Base-by-base conservation (phyloP, 1,140 invertebrate species). In the Drosophila arawakana region DNA sequence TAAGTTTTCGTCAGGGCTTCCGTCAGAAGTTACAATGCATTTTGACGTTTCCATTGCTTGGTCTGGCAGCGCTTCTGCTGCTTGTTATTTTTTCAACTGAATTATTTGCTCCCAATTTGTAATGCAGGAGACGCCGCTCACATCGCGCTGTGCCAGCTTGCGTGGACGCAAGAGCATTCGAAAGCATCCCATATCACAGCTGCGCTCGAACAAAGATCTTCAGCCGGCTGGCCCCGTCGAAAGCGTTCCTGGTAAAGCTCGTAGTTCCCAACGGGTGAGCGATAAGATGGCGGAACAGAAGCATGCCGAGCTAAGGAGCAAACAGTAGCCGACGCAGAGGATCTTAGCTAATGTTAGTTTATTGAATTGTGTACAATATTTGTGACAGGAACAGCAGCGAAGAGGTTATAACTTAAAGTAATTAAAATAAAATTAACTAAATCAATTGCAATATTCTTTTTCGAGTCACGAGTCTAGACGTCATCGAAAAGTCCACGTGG, bases 401-500 rank as follows among this genome's bases (percentile, higher is more conserved):
- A 46, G 49, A 69, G 57, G 68, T 68, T 76, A 68, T 67, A 71
- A 78, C 60, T 43, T 43, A 47, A 47, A 11, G 2, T 50, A 50
- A 46, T 46, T 13, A 54, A 62, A 80, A 75, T 63, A 60, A 83
- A 78, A 76, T 54, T 72, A 39, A 58, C 52, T 83, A 69, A 55
- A 83, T 72, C 62, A 59, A 65, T 63, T 72, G 62, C 65, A 63
- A 76, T 58, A 47, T 37, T 37, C 10, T 37, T 25, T 11, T 15
- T 37, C 50, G 60, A 35, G 8, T 69, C 61, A 63, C 50, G 35
- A 68, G 65, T 18, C 60, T 93, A 96, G 59, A 97, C 96, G 93
- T 98, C 97, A 92, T 98, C 97, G 82, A 98, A 98, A 57, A 98
- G 94, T 50, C 96, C 96, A 72, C 95, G 93, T 0, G 96, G 96